Evolutionary conservation across 2,888 invertebrate genomes (phyloP).

Genomic region (Norana najaformis): DNA sequence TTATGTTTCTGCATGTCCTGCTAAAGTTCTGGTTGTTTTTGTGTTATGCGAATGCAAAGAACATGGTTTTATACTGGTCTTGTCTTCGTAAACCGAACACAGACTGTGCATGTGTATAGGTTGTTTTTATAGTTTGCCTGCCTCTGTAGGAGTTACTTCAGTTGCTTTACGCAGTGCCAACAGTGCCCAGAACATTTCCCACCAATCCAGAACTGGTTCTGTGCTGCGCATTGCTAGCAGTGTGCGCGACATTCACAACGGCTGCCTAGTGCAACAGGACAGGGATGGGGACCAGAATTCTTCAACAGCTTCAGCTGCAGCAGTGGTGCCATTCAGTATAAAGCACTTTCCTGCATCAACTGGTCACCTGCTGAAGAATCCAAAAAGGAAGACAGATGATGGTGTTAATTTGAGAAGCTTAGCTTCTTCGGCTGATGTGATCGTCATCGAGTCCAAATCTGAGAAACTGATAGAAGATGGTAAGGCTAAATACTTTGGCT

Average conservation of each 20-base stretch:
- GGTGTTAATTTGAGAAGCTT: background rate
- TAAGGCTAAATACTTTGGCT: conserved; percentile 9
- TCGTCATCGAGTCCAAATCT: background rate
- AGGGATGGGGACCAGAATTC: background rate
- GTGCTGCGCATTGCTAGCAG: background rate
- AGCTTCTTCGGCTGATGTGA: conserved; percentile 21
- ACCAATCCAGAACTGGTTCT: background rate
- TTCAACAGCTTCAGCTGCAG: background rate
- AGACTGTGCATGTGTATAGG: background rate
- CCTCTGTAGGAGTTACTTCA: conserved; percentile 7
- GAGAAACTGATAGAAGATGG: background rate
- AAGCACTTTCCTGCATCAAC: conserved; percentile 27
- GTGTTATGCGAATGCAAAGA: background rate
- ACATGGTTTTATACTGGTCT: background rate
- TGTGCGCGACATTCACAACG: conserved; percentile 16
- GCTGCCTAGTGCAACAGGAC: conserved; percentile 6
- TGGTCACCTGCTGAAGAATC: conserved; percentile 26
- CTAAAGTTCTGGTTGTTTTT: background rate
- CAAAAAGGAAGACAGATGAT: background rate
- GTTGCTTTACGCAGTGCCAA: background rate
- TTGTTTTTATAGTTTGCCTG: conserved; percentile 18
- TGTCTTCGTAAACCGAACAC: background rate
- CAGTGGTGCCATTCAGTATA: background rate
- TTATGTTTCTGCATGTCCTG: background rate
- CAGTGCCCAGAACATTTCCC: conserved; percentile 18